A percentile compares a stretch with the other conserved stretches of the same genome.
Evolutionary conservation across 92 coral and sea anemone species (phyloP).

Genomic region (Zoanthus sociatus): DNA sequence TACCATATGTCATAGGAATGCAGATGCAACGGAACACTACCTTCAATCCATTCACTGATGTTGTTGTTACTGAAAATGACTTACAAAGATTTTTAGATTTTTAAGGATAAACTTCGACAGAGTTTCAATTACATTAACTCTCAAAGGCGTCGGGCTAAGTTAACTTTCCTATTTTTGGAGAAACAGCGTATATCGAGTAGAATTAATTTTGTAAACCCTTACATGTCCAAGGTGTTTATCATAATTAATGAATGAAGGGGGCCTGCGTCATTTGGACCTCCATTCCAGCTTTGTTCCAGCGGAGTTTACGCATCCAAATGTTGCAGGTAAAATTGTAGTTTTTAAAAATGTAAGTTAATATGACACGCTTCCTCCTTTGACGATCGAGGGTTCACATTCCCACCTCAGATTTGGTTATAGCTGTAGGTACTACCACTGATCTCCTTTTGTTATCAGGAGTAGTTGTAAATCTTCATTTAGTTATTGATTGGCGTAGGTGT

Average conservation of each 20-base stretch:
- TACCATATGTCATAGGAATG: conserved; percentile 4
- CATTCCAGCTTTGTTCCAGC: background rate
- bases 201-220: background rate
- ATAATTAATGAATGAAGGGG: background rate
- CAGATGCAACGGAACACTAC: background rate
- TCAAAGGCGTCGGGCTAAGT: background rate
- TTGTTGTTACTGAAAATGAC: background rate
- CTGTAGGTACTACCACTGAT: background rate
- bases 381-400: background rate
- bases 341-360: background rate
- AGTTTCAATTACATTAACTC: background rate
- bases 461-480: background rate
- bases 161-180: background rate
- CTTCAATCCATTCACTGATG: background rate
- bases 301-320: background rate
- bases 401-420: background rate
- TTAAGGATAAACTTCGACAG: background rate
- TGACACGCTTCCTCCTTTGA: background rate
- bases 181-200: background rate
- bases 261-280: background rate
- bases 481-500: background rate
- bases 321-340: background rate
- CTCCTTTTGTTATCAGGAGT: background rate
- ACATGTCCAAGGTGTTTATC: background rate
- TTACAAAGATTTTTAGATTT: background rate